These are phyloP conservation scores for Rissa tridactyla DNA, from an alignment of 2,113 vertebrate species.

Conservation along the genomic window DNA sequence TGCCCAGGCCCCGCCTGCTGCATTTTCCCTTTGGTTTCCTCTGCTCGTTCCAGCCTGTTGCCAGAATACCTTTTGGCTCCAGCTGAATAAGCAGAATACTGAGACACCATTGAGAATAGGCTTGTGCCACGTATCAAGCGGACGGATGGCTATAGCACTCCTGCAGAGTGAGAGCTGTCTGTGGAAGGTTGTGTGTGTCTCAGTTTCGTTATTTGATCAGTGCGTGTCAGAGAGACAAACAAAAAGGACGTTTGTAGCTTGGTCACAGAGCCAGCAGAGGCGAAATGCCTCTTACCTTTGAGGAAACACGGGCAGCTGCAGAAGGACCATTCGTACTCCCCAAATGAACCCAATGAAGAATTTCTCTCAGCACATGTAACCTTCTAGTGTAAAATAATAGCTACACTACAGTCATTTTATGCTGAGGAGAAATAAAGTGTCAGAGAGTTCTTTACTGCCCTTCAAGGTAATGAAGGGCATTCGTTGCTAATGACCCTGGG, in stretches of 20 bases:
- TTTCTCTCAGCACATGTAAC: not conserved
- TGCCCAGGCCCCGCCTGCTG: not conserved
- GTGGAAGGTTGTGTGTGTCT: not conserved
- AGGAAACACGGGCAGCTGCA: not conserved
- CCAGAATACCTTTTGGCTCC: not conserved
- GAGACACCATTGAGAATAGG: not conserved
- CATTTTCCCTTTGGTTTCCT: slow-evolving; percentile 15
- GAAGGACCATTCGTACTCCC: not conserved
- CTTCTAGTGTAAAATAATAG: not conserved
- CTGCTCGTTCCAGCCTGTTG: not conserved
- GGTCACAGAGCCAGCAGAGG: not conserved
- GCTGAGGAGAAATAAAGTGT: not conserved
- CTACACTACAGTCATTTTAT: not conserved
- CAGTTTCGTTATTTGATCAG: not conserved
- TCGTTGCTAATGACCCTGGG: not conserved
- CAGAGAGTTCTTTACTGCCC: not conserved
- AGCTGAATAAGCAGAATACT: slow-evolving; percentile 27
- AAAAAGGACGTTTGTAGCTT: not conserved
- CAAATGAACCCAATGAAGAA: not conserved
- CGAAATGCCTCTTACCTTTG: not conserved
- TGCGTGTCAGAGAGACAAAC: not conserved
- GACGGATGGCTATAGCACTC: not conserved
- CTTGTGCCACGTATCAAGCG: not conserved
- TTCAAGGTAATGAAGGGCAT: not conserved
- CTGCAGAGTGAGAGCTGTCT: not conserved